Evolutionary conservation across 2,888 invertebrate species (phyloP), one percentile per base, ranked within the genome.

Genomic region (Pyrochroa serraticornis): DNA sequence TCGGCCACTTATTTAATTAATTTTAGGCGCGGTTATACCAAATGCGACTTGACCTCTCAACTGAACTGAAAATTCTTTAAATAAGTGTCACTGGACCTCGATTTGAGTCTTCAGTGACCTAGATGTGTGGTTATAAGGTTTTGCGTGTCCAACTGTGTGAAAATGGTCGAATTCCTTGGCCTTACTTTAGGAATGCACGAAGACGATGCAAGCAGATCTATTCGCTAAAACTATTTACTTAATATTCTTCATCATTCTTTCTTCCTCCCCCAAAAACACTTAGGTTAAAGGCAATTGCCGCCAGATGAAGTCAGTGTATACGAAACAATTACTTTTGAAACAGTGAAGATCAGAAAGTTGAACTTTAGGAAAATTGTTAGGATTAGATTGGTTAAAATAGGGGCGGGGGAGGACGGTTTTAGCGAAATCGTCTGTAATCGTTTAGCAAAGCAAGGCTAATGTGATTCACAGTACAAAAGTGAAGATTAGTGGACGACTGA

Each of bases 151-250:
- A 9, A 1, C 39, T 39, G 3, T 39, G 13, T 13, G 9, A 46
- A 35, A 37, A 42, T 46, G 51, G 64, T 66, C 70, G 72, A 73
- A 71, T 71, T 67, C 72, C 71, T 73, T 70, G 72, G 71, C 73
- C 71, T 71, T 70, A 64, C 65, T 71, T 71, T 68, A 47, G 22
- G 22, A 22, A 22, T 22, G 22, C 22, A 22, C 22, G 3, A 5
- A 22, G 22, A 22, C 22, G 22, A 22, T 22, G 5, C 22, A 5
- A 22, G 5, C 22, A 22, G 22, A 5, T 22, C 22, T 2, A 22
- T 22, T 22, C 22, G 22, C 22, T 22, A 22, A 22, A 22, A 22
- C 22, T 22, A 22, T 22, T 22, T 22, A 22, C 22, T 2, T 22
- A 22, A 22, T 3, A 22, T 5, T 22, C 5, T 22, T 22, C 3